Base-by-base conservation (phyloP, 1,140 invertebrate genomes). In the Yoshiicerus persimilis region DNA sequence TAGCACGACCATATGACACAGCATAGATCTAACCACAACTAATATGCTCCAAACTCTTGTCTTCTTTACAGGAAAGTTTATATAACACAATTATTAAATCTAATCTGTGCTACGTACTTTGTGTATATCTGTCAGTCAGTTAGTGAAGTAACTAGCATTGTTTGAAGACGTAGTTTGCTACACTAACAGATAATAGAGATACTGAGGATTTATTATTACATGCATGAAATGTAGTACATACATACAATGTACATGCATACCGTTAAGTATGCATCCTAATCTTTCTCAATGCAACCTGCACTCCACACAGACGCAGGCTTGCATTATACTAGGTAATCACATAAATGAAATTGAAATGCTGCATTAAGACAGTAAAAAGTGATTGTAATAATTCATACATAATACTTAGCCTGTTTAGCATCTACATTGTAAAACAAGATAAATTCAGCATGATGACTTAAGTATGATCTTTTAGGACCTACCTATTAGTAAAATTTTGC, bases 1-100 rank as follows among this genome's bases (percentile, higher is more conserved):
- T 36, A 25, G 85, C 85, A 66, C 62, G 85, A 86, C 85, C 27
- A 20, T 36, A 25, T 86, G 85, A 86, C 47, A 56, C n/a, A 16
- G 13, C 47, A 56, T n/a, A 56, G 16, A 56, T n/a, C 13, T n/a
- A 20, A 56, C 20, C 47, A 5, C 47, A 5, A 56, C 38, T 39
- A 11, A 39, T 8, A 39, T 39, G 13, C 2, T 20, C 11, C 41
- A 47, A 56, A 16, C 47, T 56, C 47, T 56, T 56, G 16, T 56
- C n/a, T 56, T 16, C 5, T n/a, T 56, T n/a, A 56, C 16, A 3
- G 38, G 9, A 39, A 56, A n/a, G 47, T 56, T 56, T 56, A 56
- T 56, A 56, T 56, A 56, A 56, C n/a, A 56, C n/a, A n/a, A 56
- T 56, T n/a, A 56, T 56, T 56, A 56, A 56, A 16, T 16, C 20